Evolutionary conservation across 1,140 invertebrate species (phyloP).

Genomic region (Drosophila arizonae): DNA sequence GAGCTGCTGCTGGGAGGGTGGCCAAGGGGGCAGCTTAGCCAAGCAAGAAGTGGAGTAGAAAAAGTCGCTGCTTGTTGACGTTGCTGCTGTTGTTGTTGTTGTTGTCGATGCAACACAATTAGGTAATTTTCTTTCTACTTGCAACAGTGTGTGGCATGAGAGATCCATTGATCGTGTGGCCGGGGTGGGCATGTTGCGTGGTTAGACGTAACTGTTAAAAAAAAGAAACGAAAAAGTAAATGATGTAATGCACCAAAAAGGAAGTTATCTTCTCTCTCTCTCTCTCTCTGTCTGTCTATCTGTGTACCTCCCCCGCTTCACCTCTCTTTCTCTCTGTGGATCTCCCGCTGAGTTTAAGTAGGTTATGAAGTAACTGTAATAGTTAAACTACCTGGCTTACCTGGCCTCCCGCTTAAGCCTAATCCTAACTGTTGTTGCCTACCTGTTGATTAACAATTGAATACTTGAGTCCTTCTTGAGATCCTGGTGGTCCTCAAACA

Average conservation of each 20-base stretch:
- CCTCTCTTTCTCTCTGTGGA: background rate
- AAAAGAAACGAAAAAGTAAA: constrained; percentile 4
- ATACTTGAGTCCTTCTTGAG: constrained; percentile 1
- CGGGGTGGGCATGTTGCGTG: constrained; percentile 44
- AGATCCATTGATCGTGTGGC: constrained; percentile 55
- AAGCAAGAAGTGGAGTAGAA: constrained; percentile 75
- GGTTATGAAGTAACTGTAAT: constrained; percentile 26
- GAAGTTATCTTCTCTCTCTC: constrained; percentile 39
- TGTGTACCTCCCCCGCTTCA: too few relatives aligned
- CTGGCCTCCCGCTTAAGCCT: background rate
- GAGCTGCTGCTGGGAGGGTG: background rate
- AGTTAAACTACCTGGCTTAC: constrained; percentile 15
- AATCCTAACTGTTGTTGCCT: constrained; percentile 29
- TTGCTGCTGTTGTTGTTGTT: constrained; percentile 42
- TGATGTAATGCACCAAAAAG: constrained; percentile 64
- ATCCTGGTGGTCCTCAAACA: constrained; percentile 21
- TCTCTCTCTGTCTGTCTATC: background rate
- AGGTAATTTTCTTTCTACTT: constrained; percentile 79
- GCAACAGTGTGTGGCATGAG: constrained; percentile 4
- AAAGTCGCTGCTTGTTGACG: constrained; percentile 62
- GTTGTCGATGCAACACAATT: constrained; percentile 76
- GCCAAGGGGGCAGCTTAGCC: constrained; percentile 11
- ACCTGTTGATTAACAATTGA: constrained; percentile 12
- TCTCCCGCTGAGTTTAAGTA: background rate
- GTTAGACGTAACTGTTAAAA: constrained; percentile 52